Evolutionary conservation across 2,888 invertebrate genomes (phyloP), one percentile per base, ranked within the genome.

Genomic region (Synanthedon formicaeformis): DNA sequence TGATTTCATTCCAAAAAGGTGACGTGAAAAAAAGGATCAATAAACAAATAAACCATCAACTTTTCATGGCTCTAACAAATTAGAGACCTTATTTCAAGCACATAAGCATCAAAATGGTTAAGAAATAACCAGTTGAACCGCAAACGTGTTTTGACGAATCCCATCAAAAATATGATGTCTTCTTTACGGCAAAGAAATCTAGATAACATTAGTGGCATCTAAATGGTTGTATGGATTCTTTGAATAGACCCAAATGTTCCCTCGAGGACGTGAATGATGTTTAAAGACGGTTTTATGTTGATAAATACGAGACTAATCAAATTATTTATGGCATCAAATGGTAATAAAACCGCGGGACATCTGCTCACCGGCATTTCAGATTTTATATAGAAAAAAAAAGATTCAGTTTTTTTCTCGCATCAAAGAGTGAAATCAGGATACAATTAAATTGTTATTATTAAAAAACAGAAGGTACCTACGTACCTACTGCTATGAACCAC

Each of bases 201-300:
- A 83, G 85, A 86, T 85, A 85, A 80, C 81, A 86, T 87, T 87
- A 86, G 86, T 82, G 86, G 86, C 82, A 85, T 84, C 72, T 83
- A 83, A 84, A 85, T 75, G 83, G 76, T 74, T 81, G 82, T 81
- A 73, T 66, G 62, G 59, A 58, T 55, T 56, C 40, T 23, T 52
- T 50, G 34, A 50, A 50, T 50, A 14, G 66, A 69, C 63, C 73
- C 65, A 68, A 69, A 62, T 66, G 61, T 57, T 56, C 51, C 61
- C 56, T 57, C 81, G 73, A 78, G 84, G 45, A 45, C 45, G 45
- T 79, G 73, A 71, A 50, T 84, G 86, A 86, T 83, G 75, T 85
- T 83, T 84, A 83, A 66, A 69, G 83, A 87, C 81, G 80, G 71
- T 77, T 81, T 75, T 75, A 73, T 80, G 78, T 81, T 85, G 86